phyloP scores from a whole-genome alignment of 2,888 invertebrate species.

The Drosophila cognata region DNA sequence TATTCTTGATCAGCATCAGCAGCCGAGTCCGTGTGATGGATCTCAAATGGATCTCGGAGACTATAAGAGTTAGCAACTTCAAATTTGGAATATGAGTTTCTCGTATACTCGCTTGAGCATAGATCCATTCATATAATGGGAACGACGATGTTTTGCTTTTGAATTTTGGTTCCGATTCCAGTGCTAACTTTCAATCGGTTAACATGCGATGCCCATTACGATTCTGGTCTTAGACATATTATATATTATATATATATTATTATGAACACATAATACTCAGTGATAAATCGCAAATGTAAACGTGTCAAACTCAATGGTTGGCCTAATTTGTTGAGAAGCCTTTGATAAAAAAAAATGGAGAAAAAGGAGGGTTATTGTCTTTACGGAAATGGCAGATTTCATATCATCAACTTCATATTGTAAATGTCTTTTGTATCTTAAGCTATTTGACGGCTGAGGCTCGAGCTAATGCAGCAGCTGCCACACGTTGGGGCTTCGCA shows the following conservation, averaged over 20 bases:
- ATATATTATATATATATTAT: neutral
- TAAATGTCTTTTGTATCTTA: neutral
- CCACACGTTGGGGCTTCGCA: constrained; percentile 38
- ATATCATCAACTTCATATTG: neutral
- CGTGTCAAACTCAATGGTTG: neutral
- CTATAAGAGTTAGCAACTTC: neutral
- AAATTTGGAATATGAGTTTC: neutral
- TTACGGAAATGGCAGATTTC: neutral
- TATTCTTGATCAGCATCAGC: neutral
- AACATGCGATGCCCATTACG: neutral
- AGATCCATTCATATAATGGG: neutral
- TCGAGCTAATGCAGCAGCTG: neutral
- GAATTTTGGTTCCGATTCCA: neutral
- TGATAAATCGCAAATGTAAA: neutral
- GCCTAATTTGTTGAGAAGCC: neutral
- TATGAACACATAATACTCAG: neutral
- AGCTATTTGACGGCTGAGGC: neutral
- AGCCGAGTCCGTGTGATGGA: neutral
- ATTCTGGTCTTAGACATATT: neutral
- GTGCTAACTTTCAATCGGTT: neutral
- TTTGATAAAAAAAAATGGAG: neutral
- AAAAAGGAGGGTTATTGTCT: neutral
- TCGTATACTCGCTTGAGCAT: neutral
- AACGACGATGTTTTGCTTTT: too few relatives aligned
- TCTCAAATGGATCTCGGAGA: neutral